A percentile compares a stretch with the other conserved stretches of the same genome.
These are phyloP conservation scores for Montipora cactus DNA, from an alignment of 64 coral and sea anemone species.

Conservation along the genomic window DNA sequence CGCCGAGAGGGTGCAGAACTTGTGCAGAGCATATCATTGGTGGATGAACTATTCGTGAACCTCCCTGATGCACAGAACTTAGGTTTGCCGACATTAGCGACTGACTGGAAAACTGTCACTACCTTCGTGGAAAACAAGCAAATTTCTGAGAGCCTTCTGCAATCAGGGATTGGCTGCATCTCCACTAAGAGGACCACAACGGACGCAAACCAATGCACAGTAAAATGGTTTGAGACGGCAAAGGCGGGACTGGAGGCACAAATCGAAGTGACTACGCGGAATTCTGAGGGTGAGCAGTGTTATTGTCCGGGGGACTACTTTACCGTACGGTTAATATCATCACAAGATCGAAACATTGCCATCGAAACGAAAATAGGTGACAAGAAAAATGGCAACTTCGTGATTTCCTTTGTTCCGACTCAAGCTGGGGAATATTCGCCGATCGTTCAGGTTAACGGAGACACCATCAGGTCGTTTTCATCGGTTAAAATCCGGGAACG, in stretches of 20 bases:
- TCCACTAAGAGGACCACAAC: neutral
- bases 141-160: neutral
- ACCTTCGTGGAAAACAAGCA: slow-evolving; percentile 4
- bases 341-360: neutral
- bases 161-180: neutral
- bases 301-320: neutral
- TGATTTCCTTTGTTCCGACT: slow-evolving; percentile 10
- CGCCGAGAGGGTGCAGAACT: neutral
- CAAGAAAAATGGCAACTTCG: slow-evolving; percentile 3
- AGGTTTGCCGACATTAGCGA: neutral
- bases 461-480: neutral
- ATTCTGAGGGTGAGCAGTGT: slow-evolving; percentile 13
- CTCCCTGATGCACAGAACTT: neutral
- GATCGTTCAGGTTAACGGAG: neutral
- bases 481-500: neutral
- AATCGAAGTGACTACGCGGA: neutral
- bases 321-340: neutral
- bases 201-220: slow-evolving; percentile 3
- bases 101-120: neutral
- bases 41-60: neutral
- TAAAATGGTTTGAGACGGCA: neutral
- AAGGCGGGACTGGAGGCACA: neutral
- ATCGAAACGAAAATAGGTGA: neutral
- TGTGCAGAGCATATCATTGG: neutral
- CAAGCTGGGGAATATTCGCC: neutral